Evolutionary conservation across 37 sponge, comb jelly and placozoan species (phyloP), one percentile per base, ranked within the genome.

Genomic region (Hexactinellida sp.): DNA sequence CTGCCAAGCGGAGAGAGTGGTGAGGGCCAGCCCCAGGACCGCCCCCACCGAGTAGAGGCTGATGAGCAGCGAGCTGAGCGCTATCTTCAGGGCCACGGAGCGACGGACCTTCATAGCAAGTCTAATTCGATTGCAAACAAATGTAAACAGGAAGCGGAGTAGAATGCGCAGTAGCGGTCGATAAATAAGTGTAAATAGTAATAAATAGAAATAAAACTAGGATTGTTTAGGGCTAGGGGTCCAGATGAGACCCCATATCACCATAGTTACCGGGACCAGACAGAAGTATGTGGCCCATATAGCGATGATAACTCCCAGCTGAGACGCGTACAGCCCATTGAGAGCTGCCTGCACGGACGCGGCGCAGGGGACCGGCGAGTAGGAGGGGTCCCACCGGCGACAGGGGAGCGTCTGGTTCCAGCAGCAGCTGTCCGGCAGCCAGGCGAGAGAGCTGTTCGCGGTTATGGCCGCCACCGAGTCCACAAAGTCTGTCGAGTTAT

Each of bases 371-470:
- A 23, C 34, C 3, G 30, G 32, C 3, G 3, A n/a, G 28, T 63
- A n/a, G 76, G 76, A 63, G 28, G 76, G 28, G 34, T 63, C 76
- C 13, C 32, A 3, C 30, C 76, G 3, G 32, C 34, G 25, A 63
- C 76, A 63, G 30, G 76, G 32, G 25, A 63, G 76, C 28, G 76
- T 25, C 13, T n/a, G 76, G 76, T 63, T 63, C 52, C 52, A 47
- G 76, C 76, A 63, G 34, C 76, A 63, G 76, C 76, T 63, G 76
- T 63, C 34, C 32, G 76, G 76, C 28, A 63, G 76, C 76, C 76
- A 63, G 34, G 25, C 3, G 76, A 63, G 32, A 10, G 76, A 23
- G 34, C 5, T 7, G 76, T n/a, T 63, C 5, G 76, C 25, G 76
- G 3, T 63, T 10, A 10, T 63, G 34, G 76, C 76, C 3, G 76